phyloP scores from a whole-genome alignment of 1,140 invertebrate genomes.

The Leptinotarsa undecemlineata region DNA sequence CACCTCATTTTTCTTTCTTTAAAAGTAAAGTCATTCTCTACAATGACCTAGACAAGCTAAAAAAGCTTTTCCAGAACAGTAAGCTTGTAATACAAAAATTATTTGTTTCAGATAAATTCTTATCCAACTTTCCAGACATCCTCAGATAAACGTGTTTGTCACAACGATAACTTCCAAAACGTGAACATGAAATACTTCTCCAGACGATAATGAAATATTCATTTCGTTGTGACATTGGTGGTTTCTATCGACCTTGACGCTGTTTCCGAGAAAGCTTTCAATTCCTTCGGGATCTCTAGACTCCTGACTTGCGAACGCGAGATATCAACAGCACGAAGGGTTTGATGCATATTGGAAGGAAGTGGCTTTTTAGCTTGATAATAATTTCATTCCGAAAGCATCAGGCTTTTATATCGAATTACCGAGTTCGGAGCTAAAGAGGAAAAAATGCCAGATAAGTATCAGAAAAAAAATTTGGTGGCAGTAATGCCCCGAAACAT shows the following conservation, averaged over 20 bases:
- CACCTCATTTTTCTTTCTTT: no score
- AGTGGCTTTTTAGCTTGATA: conserved; percentile 2
- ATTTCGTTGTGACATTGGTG: background rate
- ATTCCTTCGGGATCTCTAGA: background rate
- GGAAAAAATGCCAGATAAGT: no score
- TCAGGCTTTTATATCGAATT: background rate
- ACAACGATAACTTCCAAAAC: background rate
- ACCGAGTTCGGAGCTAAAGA: background rate
- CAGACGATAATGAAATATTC: background rate
- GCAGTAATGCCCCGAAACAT: no score
- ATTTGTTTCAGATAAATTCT: no score
- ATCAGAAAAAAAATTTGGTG: no score
- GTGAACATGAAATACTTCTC: background rate
- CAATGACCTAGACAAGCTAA: no score
- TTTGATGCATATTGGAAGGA: conserved; percentile 5
- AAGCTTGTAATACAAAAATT: no score
- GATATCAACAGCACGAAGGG: background rate
- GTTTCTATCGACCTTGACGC: conserved; percentile 3
- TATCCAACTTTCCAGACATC: no score
- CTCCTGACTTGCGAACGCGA: background rate
- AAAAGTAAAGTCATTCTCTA: no score
- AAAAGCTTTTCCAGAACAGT: no score
- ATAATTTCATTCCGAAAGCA: background rate
- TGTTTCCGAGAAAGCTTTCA: background rate
- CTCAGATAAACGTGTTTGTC: no score